A percentile compares a stretch with the other conserved stretches of the same genome.
Evolutionary conservation across 2,888 invertebrate genomes (phyloP).

Genomic region (Drosophila mayaguana): DNA sequence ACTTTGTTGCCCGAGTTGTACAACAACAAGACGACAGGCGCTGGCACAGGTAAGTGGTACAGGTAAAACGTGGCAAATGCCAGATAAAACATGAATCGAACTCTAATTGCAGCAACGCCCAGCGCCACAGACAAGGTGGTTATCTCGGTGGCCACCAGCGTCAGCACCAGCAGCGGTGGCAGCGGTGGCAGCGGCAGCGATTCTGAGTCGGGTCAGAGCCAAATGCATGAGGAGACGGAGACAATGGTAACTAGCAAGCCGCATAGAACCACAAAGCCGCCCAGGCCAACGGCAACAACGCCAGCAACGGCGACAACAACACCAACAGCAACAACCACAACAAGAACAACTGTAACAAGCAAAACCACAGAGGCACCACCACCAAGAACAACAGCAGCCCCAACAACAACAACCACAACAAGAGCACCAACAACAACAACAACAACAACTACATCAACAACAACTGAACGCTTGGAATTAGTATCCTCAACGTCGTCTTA

Average conservation of each 20-base stretch:
- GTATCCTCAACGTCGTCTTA: conserved; percentile 57
- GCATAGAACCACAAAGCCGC: conserved; percentile 31
- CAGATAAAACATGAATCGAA: conserved; percentile 31
- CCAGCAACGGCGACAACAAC: conserved; percentile 36
- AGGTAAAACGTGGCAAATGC: conserved; percentile 12
- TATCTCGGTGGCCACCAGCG: conserved; percentile 81
- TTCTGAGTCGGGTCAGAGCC: conserved; percentile 50
- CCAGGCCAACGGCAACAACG: conserved; percentile 39
- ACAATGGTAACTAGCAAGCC: conserved; percentile 41
- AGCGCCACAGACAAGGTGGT: conserved; percentile 77
- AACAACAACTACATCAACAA: conserved; percentile 32
- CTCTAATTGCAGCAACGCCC: conserved; percentile 61
- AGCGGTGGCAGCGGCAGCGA: conserved; percentile 33
- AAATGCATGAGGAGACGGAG: conserved; percentile 21
- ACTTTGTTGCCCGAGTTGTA: conserved; percentile 72
- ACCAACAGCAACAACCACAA: conserved; percentile 40
- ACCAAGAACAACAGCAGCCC: conserved; percentile 20
- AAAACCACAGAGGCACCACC: conserved; percentile 61
- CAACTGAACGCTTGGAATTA: conserved; percentile 54
- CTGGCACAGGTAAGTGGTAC: conserved; percentile 54
- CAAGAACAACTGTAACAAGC: conserved; percentile 42
- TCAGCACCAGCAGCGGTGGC: conserved; percentile 66
- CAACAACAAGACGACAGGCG: conserved; percentile 62
- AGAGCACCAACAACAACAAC: conserved; percentile 33
- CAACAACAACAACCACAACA: conserved; percentile 26